These are phyloP conservation scores for Galemys pyrenaicus DNA, from an alignment of 2,113 vertebrate species.

Conservation along the genomic window DNA sequence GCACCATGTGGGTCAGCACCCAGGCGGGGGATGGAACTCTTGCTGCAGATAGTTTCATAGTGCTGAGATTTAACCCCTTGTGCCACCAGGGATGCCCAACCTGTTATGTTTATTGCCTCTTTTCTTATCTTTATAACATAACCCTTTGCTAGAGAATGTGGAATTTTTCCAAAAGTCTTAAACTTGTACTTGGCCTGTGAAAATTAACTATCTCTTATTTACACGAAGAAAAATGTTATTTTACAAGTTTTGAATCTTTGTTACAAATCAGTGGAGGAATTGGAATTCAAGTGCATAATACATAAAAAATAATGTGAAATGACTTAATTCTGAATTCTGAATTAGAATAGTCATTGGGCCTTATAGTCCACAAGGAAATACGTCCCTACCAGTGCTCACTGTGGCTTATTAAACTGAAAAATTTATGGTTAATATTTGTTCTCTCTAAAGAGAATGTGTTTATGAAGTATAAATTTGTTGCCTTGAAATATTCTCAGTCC, in stretches of 20 bases:
- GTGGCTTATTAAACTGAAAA: conserved; percentile 34
- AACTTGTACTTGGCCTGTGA: not conserved
- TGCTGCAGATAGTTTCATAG: too few relatives aligned
- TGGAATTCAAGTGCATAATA: conserved; percentile 39
- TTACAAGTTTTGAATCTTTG: conserved; percentile 23
- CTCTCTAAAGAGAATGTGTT: conserved; percentile 30
- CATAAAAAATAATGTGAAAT: conserved; percentile 22
- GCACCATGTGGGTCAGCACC: too few relatives aligned
- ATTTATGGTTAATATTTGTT: conserved; percentile 41
- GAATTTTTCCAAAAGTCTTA: not conserved
- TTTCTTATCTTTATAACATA: conserved; percentile 26
- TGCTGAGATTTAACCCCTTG: too few relatives aligned
- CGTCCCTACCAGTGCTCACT: not conserved
- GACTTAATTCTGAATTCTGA: conserved; percentile 40
- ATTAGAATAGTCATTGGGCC: not conserved
- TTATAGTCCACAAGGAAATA: conserved; percentile 7
- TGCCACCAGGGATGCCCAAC: too few relatives aligned
- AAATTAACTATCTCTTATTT: conserved; percentile 9
- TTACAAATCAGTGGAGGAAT: conserved; percentile 44
- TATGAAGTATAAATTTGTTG: conserved; percentile 40
- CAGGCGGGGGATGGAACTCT: too few relatives aligned
- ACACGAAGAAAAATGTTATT: conserved; percentile 39
- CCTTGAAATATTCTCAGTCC: conserved; percentile 12
- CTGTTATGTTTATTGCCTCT: not conserved
- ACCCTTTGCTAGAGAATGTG: not conserved